Conservation (phyloP, 2,888 invertebrate species). For the Drosophila vallismaia region DNA sequence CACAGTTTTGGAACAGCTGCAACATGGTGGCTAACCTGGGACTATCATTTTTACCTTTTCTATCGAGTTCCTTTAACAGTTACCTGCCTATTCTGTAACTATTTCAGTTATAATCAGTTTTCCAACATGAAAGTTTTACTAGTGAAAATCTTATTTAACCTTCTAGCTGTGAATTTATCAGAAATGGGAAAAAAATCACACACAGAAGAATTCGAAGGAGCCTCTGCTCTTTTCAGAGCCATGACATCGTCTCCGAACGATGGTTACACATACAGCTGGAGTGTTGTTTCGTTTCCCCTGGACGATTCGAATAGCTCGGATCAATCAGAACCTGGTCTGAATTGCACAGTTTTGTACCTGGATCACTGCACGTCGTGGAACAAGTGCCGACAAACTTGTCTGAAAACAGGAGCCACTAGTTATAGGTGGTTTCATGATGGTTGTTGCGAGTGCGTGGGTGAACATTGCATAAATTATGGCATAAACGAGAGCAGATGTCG, state of each 20-base stretch:
- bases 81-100: not conserved
- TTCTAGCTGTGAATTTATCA: constrained; percentile 12
- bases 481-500: constrained; percentile 92
- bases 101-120: constrained; percentile 24
- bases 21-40: constrained; percentile 17
- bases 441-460: constrained; percentile 96
- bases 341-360: constrained; percentile 96
- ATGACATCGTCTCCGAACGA: constrained; percentile 91
- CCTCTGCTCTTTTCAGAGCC: constrained; percentile 92
- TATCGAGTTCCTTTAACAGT: constrained; percentile 1
- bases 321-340: constrained; percentile 83
- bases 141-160: not conserved
- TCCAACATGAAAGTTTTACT: constrained; percentile 38
- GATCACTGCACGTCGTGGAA: constrained; percentile 94
- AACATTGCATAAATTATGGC: constrained; percentile 94
- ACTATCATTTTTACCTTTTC: not conserved
- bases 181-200: constrained; percentile 90
- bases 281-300: constrained; percentile 90
- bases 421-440: constrained; percentile 94
- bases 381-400: constrained; percentile 93
- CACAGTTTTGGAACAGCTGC: constrained; percentile 11
- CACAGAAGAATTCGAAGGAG: constrained; percentile 92
- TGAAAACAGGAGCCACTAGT: constrained; percentile 82
- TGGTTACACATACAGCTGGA: constrained; percentile 89
- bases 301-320: constrained; percentile 85